Evolutionary conservation across 2,113 vertebrate species (phyloP), one percentile per base, ranked within the genome.

Genomic region (Chionis minor): DNA sequence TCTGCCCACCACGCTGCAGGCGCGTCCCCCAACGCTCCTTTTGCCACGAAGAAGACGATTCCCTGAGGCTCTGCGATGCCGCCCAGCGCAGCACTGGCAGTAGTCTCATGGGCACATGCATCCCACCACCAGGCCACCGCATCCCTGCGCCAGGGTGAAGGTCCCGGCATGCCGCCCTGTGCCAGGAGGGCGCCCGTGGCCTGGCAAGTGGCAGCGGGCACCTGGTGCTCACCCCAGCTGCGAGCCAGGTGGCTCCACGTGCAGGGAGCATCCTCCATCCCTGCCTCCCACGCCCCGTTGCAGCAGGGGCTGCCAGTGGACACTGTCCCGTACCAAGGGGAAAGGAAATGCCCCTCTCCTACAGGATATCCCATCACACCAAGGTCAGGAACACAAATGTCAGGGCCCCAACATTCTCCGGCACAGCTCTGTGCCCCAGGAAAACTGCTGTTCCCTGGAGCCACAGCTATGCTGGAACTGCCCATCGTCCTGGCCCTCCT

Each of bases 81-180:
- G 1, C 44, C 49, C 40, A 4, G 26, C 1, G 4, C 58, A 24
- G 32, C 3, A 2, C 2, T 8, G 32, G 61, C 33, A 72, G 62
- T 52, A 17, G 26, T 69, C 62, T 67, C 9, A 1, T 9, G 44
- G 1, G 4, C 0, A 3, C 30, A 8, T 4, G 3, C 47, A 49
- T 5, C 24, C 7, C 28, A 4, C 40, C 33, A 61, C 74, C 66
- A 14, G 40, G 59, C 70, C 33, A 13, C 40, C 2, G 1, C 20
- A 16, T 14, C 65, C 66, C 33, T 4, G 30, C 2, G 0, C n/a
- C 61, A 15, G 11, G 61, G 28, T 20, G 6, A 40, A 75, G 27
- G 22, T 51, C 51, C 5, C 3, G 0, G 30, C 30, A 7, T 28
- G 35, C 20, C 12, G 12, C 12, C 32, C n/a, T 0, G 0, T 52